A percentile compares a stretch with the other conserved stretches of the same genome.
Conservation (phyloP, 2,797 vertebrate genomes). For the Peromyscus melanophrys region DNA sequence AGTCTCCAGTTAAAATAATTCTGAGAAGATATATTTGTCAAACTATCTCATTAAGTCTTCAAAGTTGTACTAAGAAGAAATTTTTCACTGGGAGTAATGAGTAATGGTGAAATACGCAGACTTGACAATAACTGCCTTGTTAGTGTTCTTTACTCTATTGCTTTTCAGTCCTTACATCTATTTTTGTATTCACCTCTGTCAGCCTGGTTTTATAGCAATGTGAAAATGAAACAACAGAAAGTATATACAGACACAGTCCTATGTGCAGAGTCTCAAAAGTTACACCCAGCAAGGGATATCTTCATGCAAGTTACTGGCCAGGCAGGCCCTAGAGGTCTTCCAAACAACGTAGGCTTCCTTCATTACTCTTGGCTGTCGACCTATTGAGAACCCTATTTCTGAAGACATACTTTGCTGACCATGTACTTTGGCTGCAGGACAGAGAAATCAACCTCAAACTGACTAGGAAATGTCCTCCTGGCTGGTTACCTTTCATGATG, state of each 20-base stretch:
- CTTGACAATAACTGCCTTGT: neutral
- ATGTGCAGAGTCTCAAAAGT: neutral
- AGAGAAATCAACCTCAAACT: neutral
- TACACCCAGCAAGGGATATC: too few species aligned
- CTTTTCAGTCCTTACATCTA: neutral
- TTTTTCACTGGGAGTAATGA: neutral
- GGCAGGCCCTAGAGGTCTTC: neutral
- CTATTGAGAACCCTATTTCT: neutral
- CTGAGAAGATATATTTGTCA: constrained; percentile 8
- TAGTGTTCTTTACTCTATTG: neutral
- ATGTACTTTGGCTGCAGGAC: too few species aligned
- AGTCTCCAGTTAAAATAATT: constrained; percentile 12
- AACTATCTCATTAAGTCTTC: neutral
- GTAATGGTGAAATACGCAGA: neutral
- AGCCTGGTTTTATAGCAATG: neutral
- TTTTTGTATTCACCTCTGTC: neutral
- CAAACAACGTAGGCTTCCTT: neutral
- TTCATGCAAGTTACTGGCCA: neutral
- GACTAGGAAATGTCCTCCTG: neutral
- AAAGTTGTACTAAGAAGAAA: neutral
- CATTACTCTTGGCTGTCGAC: too few species aligned
- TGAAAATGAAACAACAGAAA: constrained; percentile 25
- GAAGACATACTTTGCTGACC: neutral
- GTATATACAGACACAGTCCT: neutral
- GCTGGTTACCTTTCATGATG: neutral